Evolutionary conservation across 2,797 vertebrate genomes (phyloP).

Genomic region (Chiloscyllium punctatum): DNA sequence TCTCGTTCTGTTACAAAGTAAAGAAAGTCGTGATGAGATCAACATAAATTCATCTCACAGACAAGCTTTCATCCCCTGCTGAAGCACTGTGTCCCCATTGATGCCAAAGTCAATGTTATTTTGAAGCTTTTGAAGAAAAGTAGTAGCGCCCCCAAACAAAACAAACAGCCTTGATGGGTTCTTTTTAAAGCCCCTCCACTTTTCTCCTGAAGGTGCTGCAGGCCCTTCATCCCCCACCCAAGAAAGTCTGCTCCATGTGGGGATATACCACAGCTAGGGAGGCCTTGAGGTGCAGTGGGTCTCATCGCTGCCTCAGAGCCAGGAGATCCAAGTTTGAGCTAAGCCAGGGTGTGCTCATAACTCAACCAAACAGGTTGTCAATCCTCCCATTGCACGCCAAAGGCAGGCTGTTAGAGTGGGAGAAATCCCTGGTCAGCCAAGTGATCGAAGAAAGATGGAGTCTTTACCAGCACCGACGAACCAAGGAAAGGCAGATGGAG

Average conservation of each 20-base stretch:
- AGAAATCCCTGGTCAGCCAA: too few species aligned
- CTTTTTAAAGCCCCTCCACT: not conserved
- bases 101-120: not conserved
- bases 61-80: not conserved
- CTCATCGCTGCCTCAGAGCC: too few species aligned
- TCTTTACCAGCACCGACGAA: too few species aligned
- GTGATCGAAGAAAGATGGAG: too few species aligned
- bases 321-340: too few species aligned
- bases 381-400: too few species aligned
- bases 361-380: too few species aligned
- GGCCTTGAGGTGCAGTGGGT: too few species aligned
- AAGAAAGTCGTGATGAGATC: not conserved
- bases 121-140: not conserved
- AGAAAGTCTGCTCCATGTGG: not conserved
- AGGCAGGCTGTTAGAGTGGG: too few species aligned
- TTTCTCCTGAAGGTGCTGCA: not conserved
- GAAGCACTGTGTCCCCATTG: not conserved
- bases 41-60: not conserved
- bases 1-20: slow-evolving; percentile 58
- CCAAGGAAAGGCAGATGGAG: too few species aligned
- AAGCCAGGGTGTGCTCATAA: too few species aligned
- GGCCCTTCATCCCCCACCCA: not conserved
- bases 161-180: not conserved
- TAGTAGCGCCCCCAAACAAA: not conserved
- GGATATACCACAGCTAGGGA: not conserved